Conservation (phyloP, 2,797 vertebrate species). For the Thunnus albacares region DNA sequence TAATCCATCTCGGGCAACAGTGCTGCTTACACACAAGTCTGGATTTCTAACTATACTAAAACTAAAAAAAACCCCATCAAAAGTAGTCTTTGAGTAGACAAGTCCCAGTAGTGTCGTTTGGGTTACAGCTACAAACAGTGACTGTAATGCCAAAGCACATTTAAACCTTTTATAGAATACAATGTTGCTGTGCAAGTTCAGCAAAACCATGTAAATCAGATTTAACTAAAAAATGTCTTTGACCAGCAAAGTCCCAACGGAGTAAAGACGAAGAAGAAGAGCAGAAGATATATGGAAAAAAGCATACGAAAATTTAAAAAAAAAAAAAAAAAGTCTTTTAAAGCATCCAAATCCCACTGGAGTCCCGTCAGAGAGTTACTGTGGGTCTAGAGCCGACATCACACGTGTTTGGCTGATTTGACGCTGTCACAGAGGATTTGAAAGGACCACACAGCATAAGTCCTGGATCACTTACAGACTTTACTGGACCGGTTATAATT, state of each 20-base stretch:
- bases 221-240: slow-evolving; percentile 12
- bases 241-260: not conserved
- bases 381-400: slow-evolving; percentile 21
- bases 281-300: not conserved
- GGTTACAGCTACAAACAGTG: slow-evolving; percentile 7
- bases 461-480: slow-evolving; percentile 11
- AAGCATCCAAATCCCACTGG: not conserved
- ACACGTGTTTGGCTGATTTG: slow-evolving; percentile 6
- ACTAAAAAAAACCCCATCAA: slow-evolving; percentile 8
- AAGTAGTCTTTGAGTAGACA: not conserved
- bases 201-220: not conserved
- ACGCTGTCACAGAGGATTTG: slow-evolving; percentile 3
- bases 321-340: slow-evolving; percentile 4
- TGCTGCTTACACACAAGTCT: slow-evolving; percentile 11
- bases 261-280: not conserved
- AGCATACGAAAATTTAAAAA: not conserved
- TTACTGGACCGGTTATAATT: not conserved
- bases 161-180: slow-evolving; percentile 11
- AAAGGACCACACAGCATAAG: slow-evolving; percentile 14
- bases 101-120: slow-evolving; percentile 29
- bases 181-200: not conserved
- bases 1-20: slow-evolving; percentile 32
- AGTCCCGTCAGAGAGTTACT: slow-evolving; percentile 4
- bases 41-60: slow-evolving; percentile 15
- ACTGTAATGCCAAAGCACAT: slow-evolving; percentile 16